These are phyloP conservation scores for Clepsis dumicolana DNA, from an alignment of 2,888 invertebrate genomes.

Conservation along the genomic window DNA sequence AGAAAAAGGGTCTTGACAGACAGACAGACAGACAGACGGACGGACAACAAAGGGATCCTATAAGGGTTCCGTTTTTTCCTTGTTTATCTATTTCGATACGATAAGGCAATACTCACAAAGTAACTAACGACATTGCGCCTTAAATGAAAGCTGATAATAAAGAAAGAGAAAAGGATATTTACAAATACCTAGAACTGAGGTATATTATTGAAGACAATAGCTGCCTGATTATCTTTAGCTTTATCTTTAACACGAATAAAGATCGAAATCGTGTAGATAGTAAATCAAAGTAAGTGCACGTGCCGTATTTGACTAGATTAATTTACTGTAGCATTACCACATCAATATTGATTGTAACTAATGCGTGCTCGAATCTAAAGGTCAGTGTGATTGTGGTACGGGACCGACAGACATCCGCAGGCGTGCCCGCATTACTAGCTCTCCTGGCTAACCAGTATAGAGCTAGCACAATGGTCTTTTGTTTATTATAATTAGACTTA, in stretches of 20 bases:
- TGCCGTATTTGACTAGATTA: conserved; percentile 21
- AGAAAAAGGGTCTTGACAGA: too few relatives aligned
- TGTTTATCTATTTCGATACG: too few relatives aligned
- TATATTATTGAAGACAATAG: too few relatives aligned
- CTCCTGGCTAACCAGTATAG: neutral
- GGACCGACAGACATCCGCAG: conserved; percentile 1
- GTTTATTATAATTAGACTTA: neutral
- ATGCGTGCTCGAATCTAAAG: conserved; percentile 1
- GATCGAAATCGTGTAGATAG: neutral
- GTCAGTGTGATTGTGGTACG: conserved; percentile 2
- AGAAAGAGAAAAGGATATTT: too few relatives aligned
- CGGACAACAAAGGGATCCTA: too few relatives aligned
- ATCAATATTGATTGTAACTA: conserved; percentile 7
- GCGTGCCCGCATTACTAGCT: conserved; percentile 11
- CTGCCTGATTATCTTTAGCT: too few relatives aligned
- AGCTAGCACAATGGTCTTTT: neutral
- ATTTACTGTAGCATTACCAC: neutral
- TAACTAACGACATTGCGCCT: too few relatives aligned
- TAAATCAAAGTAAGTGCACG: neutral
- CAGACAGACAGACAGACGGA: too few relatives aligned
- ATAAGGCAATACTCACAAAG: too few relatives aligned
- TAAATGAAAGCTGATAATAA: too few relatives aligned
- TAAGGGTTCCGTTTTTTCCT: too few relatives aligned
- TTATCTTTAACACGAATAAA: neutral
- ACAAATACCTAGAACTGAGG: too few relatives aligned